Evolutionary conservation across 2,113 vertebrate genomes (phyloP), one percentile per base, ranked within the genome.

Genomic region (Pomatostomus ruficeps): DNA sequence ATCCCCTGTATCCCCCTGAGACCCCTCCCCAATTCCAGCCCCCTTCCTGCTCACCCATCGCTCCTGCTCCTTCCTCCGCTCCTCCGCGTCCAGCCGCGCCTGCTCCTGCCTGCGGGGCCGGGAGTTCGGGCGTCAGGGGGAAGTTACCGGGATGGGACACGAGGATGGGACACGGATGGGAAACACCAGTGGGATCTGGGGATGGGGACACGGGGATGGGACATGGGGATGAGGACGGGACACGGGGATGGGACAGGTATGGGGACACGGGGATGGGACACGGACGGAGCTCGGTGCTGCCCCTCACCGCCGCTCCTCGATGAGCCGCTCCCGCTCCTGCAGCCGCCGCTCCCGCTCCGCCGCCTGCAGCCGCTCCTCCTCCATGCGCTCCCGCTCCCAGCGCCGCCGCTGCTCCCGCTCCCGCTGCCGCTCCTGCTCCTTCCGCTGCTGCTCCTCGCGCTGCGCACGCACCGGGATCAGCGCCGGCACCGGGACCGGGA

Each of bases 341-440:
- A 98, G 98, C 95, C 98, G 98, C 62, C 97, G 94, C 96, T 99
- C 98, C 36, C 98, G 96, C 91, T 98, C 98, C 1, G 98, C 98
- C 3, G 98, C 98, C 46, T 98, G 98, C 43, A 92, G 96, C 77
- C 93, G 94, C 92, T 99, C 98, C 91, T 98, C 97, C 89, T 97
- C 76, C 84, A 98, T 58, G 52, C 98, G 93, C 85, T 98, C 98
- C 86, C 89, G 97, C 85, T 99, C 98, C 82, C 97, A 96, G 28
- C 96, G 97, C n/a, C 97, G 93, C 54, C 97, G 96, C 71, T 98
- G 98, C 93, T 98, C 98, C 14, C 88, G 35, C 9, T 97, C 96
- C 65, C 98, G 97, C 78, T 90, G 97, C 70, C 95, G 97, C n/a
- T n/a, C n/a, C n/a, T n/a, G n/a, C n/a, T n/a, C n/a, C n/a, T n/a